Conservation (phyloP, 2,888 invertebrate genomes). For the Tenthredo distinguenda region DNA sequence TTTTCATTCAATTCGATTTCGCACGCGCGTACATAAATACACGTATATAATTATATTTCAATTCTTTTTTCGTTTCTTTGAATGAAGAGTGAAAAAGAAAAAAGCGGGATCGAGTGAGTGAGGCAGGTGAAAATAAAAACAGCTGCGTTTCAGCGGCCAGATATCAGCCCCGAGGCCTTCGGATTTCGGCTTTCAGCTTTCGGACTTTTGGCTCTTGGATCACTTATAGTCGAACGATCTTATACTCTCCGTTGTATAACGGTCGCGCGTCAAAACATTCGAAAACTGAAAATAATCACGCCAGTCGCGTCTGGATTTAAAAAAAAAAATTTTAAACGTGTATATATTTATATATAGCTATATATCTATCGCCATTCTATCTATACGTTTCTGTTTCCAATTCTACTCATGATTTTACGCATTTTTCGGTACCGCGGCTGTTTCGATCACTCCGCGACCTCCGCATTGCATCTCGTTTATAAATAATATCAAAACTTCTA, state of each 20-base stretch:
- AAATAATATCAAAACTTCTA: background rate
- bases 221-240: background rate
- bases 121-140: background rate
- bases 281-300: conserved; percentile 46
- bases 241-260: conserved; percentile 35
- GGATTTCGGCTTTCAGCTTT: background rate
- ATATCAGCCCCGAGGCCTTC: background rate
- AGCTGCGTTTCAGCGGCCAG: background rate
- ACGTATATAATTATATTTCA: background rate
- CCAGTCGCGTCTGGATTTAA: background rate
- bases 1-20: background rate
- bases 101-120: background rate
- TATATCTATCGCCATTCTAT: background rate
- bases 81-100: background rate
- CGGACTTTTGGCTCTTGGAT: background rate
- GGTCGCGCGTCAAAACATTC: conserved; percentile 42
- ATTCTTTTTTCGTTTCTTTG: background rate
- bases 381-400: background rate
- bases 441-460: background rate
- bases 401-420: background rate
- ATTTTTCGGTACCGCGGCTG: background rate
- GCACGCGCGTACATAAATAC: background rate
- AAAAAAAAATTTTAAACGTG: background rate
- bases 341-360: background rate
- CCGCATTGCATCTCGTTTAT: background rate